Conservation (phyloP, 2,888 invertebrate species). For the Drosophila prolongata region DNA sequence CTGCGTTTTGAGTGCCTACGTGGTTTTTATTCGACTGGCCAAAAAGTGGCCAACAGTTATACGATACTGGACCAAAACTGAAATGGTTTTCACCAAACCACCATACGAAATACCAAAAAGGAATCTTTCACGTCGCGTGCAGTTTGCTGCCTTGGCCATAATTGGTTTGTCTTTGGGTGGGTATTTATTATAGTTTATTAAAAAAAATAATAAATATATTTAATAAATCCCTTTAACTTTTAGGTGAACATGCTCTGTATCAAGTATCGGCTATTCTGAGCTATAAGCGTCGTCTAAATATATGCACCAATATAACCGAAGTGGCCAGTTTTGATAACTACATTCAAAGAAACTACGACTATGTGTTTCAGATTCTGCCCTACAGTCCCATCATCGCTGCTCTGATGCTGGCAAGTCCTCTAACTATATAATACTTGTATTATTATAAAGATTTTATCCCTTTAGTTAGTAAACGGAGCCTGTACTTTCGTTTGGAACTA, state of each 20-base stretch:
- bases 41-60: conserved; percentile 81
- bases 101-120: conserved; percentile 75
- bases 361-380: conserved; percentile 73
- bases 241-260: conserved; percentile 80
- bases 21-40: conserved; percentile 79
- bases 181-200: not conserved
- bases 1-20: conserved; percentile 70
- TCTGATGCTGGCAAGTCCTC: conserved; percentile 67
- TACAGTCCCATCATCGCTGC: conserved; percentile 53
- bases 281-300: conserved; percentile 51
- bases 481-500: conserved; percentile 90
- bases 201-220: not conserved
- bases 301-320: conserved; percentile 64
- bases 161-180: conserved; percentile 71
- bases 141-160: conserved; percentile 67
- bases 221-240: not conserved
- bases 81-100: conserved; percentile 74
- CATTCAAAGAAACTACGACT: conserved; percentile 67
- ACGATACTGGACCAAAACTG: conserved; percentile 79
- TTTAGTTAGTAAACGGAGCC: conserved; percentile 63
- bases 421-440: not conserved
- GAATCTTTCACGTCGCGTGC: conserved; percentile 70
- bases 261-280: conserved; percentile 63
- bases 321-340: conserved; percentile 60
- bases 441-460: not conserved